Conservation (phyloP, 2,888 invertebrate species). For the Folsomia manolachei region DNA sequence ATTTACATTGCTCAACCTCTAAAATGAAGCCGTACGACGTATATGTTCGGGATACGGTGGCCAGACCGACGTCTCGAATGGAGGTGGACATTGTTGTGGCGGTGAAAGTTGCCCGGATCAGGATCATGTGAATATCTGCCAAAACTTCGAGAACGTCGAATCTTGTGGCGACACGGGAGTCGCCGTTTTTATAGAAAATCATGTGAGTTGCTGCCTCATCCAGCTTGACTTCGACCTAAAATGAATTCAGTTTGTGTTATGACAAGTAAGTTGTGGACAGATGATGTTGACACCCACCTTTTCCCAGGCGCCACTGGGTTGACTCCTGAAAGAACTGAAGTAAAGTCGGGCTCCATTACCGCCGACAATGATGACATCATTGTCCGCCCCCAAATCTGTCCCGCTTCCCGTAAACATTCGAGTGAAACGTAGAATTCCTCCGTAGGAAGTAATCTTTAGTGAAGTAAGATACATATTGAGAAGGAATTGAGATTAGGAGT, state of each 20-base stretch:
- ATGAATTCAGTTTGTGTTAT: too few species aligned
- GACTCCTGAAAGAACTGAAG: slow-evolving; percentile 37
- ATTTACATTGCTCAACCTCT: slow-evolving; percentile 27
- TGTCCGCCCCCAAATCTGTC: slow-evolving; percentile 29
- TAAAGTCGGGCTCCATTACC: slow-evolving; percentile 37
- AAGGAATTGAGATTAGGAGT: background rate
- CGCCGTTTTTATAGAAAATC: slow-evolving; percentile 30
- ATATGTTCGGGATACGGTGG: slow-evolving; percentile 21
- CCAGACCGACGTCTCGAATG: slow-evolving; percentile 30
- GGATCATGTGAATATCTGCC: slow-evolving; percentile 35
- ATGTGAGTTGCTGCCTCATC: slow-evolving; percentile 32
- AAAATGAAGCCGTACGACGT: slow-evolving; percentile 14
- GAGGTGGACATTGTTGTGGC: slow-evolving; percentile 25
- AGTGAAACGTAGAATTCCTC: slow-evolving; percentile 31
- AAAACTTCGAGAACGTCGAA: slow-evolving; percentile 42
- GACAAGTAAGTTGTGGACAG: too few species aligned
- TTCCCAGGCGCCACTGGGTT: slow-evolving; percentile 15
- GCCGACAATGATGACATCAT: slow-evolving; percentile 42
- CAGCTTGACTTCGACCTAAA: slow-evolving; percentile 25
- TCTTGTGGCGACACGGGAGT: slow-evolving; percentile 29
- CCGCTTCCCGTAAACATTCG: slow-evolving; percentile 35
- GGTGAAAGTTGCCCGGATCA: slow-evolving; percentile 37
- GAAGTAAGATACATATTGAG: background rate
- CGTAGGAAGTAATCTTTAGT: slow-evolving; percentile 41
- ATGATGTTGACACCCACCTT: too few species aligned